phyloP scores from a whole-genome alignment of 2,797 vertebrate genomes.

The Austrolebias charrua region DNA sequence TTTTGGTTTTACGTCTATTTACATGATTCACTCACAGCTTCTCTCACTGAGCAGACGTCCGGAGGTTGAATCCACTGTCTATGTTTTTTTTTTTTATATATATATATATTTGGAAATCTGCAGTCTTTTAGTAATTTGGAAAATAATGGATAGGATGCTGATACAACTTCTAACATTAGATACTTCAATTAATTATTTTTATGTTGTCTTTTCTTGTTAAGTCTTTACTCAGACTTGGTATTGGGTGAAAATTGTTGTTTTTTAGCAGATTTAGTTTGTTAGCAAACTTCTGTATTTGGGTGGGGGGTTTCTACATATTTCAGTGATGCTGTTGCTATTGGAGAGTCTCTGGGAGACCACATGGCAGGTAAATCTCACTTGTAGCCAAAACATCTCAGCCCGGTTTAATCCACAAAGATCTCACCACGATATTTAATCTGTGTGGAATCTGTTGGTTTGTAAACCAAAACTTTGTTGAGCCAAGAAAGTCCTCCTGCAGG shows the following conservation, averaged over 20 bases:
- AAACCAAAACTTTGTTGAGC: constrained; percentile 37
- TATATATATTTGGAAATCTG: constrained; percentile 46
- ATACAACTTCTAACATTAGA: constrained; percentile 40
- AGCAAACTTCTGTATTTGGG: background rate
- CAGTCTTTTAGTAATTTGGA: constrained; percentile 15
- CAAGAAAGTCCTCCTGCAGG: constrained; percentile 22
- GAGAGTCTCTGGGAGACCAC: constrained; percentile 41
- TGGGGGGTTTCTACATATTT: background rate
- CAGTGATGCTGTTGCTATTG: background rate
- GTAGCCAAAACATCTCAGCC: constrained; percentile 76
- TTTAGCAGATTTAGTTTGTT: background rate
- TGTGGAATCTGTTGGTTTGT: constrained; percentile 51
- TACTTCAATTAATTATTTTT: constrained; percentile 1
- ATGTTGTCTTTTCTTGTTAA: too few relatives aligned
- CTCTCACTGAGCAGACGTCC: constrained; percentile 57
- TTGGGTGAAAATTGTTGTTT: too few relatives aligned
- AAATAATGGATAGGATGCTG: constrained; percentile 28
- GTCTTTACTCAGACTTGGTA: too few relatives aligned
- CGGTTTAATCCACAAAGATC: constrained; percentile 65
- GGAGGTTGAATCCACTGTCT: constrained; percentile 35
- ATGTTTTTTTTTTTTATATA: constrained; percentile 43
- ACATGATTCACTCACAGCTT: constrained; percentile 52
- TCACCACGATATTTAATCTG: constrained; percentile 66
- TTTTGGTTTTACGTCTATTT: constrained; percentile 39
- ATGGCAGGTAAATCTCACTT: constrained; percentile 66